These are phyloP conservation scores for Furcifer pardalis DNA, from an alignment of 2,797 vertebrate genomes.

Conservation along the genomic window DNA sequence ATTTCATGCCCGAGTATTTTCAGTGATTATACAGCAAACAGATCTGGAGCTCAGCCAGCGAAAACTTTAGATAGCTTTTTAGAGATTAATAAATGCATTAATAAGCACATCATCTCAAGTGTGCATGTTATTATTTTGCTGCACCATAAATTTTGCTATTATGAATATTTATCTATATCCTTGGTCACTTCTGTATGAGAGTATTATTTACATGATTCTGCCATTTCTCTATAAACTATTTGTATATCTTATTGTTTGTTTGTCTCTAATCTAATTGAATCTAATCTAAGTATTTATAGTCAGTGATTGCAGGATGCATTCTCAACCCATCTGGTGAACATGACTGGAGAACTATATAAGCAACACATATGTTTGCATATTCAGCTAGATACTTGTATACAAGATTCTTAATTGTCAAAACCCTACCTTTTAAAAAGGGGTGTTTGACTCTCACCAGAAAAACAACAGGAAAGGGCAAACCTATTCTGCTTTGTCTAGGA, in stretches of 20 bases:
- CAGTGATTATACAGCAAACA: neutral
- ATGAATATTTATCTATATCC: neutral
- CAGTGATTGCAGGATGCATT: neutral
- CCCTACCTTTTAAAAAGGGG: too few species aligned
- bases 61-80: neutral
- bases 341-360: neutral
- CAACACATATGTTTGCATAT: too few species aligned
- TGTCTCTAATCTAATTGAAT: neutral
- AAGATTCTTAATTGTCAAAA: too few species aligned
- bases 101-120: neutral
- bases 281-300: neutral
- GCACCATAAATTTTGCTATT: neutral
- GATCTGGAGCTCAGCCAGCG: neutral
- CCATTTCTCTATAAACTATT: neutral
- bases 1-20: too few species aligned
- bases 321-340: neutral
- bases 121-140: neutral
- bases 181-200: neutral
- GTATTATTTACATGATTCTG: neutral
- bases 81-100: neutral
- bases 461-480: too few species aligned
- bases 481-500: too few species aligned
- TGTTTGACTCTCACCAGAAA: too few species aligned
- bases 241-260: neutral
- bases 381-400: too few species aligned